These are phyloP conservation scores for Dendrolimus pini DNA, from an alignment of 2,888 invertebrate genomes.

Conservation along the genomic window DNA sequence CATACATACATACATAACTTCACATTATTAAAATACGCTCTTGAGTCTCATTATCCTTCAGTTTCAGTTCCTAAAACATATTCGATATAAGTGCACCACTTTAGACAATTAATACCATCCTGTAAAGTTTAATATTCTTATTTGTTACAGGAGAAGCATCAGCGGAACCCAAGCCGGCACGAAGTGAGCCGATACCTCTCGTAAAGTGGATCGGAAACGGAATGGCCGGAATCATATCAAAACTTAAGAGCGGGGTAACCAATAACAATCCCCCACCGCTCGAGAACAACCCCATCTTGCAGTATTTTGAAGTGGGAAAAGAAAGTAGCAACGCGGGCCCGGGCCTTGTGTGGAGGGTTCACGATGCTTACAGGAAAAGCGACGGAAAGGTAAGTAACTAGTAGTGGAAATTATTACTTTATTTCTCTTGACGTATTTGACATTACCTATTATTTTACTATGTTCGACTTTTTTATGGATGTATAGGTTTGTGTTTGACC, in stretches of 20 bases:
- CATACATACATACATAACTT: no score
- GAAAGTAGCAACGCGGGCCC: slow-evolving; percentile 89
- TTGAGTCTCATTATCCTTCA: no score
- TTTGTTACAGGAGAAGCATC: slow-evolving; percentile 16
- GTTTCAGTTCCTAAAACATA: no score
- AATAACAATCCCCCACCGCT: slow-evolving; percentile 24
- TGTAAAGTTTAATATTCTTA: slow-evolving; percentile 1
- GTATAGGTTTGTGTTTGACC: no score
- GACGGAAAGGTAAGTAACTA: slow-evolving; percentile 88
- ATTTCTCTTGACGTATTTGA: no score
- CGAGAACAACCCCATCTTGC: slow-evolving; percentile 89
- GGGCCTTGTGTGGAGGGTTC: slow-evolving; percentile 93
- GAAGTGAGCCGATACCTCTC: slow-evolving; percentile 18
- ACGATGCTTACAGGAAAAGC: slow-evolving; percentile 90
- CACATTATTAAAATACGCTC: no score
- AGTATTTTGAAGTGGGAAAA: slow-evolving; percentile 91
- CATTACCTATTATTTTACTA: no score
- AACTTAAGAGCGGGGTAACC: slow-evolving; percentile 24
- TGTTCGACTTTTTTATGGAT: no score
- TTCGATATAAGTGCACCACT: no score
- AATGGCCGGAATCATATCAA: slow-evolving; percentile 49
- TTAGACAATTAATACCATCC: no score
- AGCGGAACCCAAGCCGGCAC: slow-evolving; percentile 16
- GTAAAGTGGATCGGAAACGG: slow-evolving; percentile 22
- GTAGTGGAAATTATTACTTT: background rate